phyloP scores from a whole-genome alignment of 2,888 invertebrate genomes.

The Drosophila pseudotakahashii region DNA sequence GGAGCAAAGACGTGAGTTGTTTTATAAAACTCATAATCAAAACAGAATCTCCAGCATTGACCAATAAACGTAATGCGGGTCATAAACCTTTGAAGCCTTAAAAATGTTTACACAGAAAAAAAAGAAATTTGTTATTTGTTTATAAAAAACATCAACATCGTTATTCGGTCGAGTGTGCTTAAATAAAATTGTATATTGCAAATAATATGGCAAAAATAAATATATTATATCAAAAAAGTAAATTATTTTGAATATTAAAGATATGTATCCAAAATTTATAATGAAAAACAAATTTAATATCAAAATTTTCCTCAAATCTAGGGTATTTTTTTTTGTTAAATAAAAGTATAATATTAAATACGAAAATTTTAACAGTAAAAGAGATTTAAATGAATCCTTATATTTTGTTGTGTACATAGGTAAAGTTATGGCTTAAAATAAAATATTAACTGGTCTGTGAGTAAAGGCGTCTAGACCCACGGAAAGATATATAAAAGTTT shows the following conservation, averaged over 20 bases:
- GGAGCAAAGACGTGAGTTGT: slow-evolving; percentile 58
- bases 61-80: slow-evolving; percentile 32
- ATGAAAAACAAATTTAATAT: too few relatives aligned
- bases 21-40: slow-evolving; percentile 49
- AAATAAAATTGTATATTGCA: not conserved
- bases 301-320: not conserved
- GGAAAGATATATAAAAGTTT: slow-evolving; percentile 46
- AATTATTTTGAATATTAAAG: too few relatives aligned
- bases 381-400: not conserved
- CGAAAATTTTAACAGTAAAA: not conserved
- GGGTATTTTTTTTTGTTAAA: not conserved
- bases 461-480: slow-evolving; percentile 17
- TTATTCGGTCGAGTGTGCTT: too few relatives aligned
- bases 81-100: slow-evolving; percentile 19
- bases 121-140: not conserved
- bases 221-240: not conserved
- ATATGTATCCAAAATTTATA: too few relatives aligned
- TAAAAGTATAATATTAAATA: not conserved
- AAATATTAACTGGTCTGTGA: slow-evolving; percentile 59
- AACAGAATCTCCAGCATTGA: slow-evolving; percentile 16
- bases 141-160: not conserved
- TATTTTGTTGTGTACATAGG: slow-evolving; percentile 2
- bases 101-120: slow-evolving; percentile 12
- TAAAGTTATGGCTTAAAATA: slow-evolving; percentile 38
- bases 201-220: not conserved